These are phyloP conservation scores for Drosophila lacertosa DNA, from an alignment of 1,140 invertebrate species.

Conservation along the genomic window DNA sequence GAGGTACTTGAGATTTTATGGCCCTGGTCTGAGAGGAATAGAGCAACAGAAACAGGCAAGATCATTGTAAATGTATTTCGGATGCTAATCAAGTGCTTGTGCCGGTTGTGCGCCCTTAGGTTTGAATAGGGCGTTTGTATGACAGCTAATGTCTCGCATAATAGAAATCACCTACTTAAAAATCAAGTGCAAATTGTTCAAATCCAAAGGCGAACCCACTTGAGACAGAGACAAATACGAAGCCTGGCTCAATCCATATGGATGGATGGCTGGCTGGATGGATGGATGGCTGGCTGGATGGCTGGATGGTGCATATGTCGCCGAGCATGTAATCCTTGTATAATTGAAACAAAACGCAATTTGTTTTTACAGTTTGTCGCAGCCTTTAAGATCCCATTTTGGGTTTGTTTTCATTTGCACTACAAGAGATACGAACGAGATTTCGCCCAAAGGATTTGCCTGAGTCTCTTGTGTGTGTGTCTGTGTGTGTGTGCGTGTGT, in stretches of 20 bases:
- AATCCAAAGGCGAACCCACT: constrained; percentile 54
- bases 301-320: constrained; percentile 21
- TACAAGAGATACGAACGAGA: constrained; percentile 50
- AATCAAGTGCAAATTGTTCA: constrained; percentile 80
- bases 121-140: constrained; percentile 80
- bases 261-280: too few species aligned
- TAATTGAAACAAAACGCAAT: constrained; percentile 81
- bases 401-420: constrained; percentile 77
- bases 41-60: not conserved
- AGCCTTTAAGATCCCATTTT: constrained; percentile 77
- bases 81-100: constrained; percentile 75
- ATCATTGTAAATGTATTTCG: constrained; percentile 40
- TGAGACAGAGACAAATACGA: constrained; percentile 42
- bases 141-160: constrained; percentile 82
- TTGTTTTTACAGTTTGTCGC: constrained; percentile 82
- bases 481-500: constrained; percentile 46
- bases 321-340: constrained; percentile 70
- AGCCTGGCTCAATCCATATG: constrained; percentile 10
- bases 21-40: not conserved
- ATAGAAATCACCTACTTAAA: constrained; percentile 81
- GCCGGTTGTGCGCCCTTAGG: constrained; percentile 51
- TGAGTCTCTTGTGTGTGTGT: not conserved
- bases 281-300: too few species aligned
- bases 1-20: constrained; percentile 78
- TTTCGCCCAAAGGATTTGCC: constrained; percentile 76